Percentiles rank a stretch among this genome's conserved stretches.
Conservation (phyloP, 2,113 vertebrate genomes). For the Terrapene triunguis region DNA sequence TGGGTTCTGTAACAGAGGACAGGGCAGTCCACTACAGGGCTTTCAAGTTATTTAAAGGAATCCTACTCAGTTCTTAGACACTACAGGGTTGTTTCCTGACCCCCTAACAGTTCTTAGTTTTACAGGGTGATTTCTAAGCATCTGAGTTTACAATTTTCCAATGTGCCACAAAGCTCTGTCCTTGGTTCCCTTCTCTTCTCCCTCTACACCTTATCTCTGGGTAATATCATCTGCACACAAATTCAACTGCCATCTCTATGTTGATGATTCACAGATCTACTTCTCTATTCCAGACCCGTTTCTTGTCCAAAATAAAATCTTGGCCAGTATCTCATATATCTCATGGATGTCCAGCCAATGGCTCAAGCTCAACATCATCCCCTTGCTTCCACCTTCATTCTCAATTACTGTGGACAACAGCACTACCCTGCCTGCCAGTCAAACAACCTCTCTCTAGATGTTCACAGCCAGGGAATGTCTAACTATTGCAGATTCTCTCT, state of each 20-base stretch:
- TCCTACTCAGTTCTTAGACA: neutral
- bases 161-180: neutral
- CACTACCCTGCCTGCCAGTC: neutral
- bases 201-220: neutral
- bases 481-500: neutral
- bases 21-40: neutral
- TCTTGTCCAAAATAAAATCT: neutral
- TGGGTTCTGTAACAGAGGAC: neutral
- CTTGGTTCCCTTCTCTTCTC: neutral
- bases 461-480: neutral
- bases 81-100: neutral
- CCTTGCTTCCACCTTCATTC: neutral
- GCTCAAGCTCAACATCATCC: neutral
- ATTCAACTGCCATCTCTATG: neutral
- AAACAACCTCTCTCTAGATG: neutral
- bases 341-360: neutral
- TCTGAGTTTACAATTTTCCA: neutral
- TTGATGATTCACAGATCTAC: neutral
- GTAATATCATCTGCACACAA: neutral
- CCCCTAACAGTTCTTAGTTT: neutral
- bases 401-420: neutral
- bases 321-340: neutral
- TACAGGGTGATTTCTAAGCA: neutral
- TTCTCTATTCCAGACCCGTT: neutral
- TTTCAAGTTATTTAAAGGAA: neutral